A percentile compares a stretch with the other conserved stretches of the same genome.
These are phyloP conservation scores for Struthio camelus DNA, from an alignment of 2,113 vertebrate genomes.

Conservation along the genomic window DNA sequence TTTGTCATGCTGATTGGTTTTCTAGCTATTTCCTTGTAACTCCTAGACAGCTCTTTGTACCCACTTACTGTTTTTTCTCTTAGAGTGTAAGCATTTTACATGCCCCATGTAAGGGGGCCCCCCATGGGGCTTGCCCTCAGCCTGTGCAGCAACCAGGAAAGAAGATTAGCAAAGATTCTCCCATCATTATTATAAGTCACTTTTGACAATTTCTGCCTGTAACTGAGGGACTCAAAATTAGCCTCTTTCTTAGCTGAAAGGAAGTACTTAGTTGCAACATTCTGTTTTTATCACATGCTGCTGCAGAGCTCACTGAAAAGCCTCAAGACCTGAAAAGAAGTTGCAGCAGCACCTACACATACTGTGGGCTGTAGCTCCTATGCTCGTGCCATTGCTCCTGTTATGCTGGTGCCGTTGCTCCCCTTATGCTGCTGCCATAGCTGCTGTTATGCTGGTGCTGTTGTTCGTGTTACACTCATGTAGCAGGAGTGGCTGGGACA, in stretches of 20 bases:
- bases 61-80: neutral
- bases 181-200: neutral
- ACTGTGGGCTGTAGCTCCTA: neutral
- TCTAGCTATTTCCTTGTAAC: slow-evolving; percentile 6
- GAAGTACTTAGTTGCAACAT: neutral
- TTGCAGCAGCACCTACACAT: neutral
- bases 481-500: neutral
- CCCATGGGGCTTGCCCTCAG: neutral
- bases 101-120: too few species aligned
- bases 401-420: neutral
- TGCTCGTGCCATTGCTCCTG: neutral
- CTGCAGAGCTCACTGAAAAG: neutral
- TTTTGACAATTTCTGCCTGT: neutral
- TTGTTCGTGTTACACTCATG: rapidly evolving
- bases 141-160: neutral
- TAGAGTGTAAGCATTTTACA: neutral
- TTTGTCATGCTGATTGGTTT: neutral
- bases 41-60: neutral
- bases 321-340: neutral
- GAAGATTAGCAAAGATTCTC: neutral
- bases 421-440: neutral
- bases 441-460: neutral
- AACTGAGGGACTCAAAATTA: neutral
- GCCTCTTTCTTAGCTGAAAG: neutral
- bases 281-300: neutral